Conservation (phyloP, 2,888 invertebrate species). For the Platycheirus albimanus region DNA sequence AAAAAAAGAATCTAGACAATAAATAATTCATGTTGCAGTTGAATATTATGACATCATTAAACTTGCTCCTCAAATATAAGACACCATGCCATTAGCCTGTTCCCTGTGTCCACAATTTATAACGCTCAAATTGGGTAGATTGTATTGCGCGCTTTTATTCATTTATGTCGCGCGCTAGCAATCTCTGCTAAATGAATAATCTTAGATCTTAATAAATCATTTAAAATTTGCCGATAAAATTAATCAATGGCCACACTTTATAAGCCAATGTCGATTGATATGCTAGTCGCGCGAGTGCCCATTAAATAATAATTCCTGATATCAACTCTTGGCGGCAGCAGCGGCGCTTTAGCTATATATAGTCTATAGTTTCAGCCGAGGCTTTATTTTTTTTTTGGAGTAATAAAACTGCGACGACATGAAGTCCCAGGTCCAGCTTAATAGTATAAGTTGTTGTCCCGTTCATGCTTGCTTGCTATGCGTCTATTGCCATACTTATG, state of each 20-base stretch:
- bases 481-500: slow-evolving; percentile 38
- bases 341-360: slow-evolving; percentile 37
- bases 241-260: slow-evolving; percentile 79
- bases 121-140: slow-evolving; percentile 3
- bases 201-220: slow-evolving; percentile 80
- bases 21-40: too few relatives aligned
- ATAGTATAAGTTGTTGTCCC: slow-evolving; percentile 44
- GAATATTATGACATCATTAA: slow-evolving; percentile 30
- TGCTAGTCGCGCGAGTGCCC: slow-evolving; percentile 66
- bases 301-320: slow-evolving; percentile 72
- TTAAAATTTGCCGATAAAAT: slow-evolving; percentile 79
- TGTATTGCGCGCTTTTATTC: neutral
- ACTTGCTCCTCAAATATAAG: neutral
- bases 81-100: neutral
- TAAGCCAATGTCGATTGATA: slow-evolving; percentile 76
- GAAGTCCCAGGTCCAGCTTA: slow-evolving; percentile 17
- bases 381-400: slow-evolving; percentile 1
- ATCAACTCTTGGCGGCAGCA: slow-evolving; percentile 34
- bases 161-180: slow-evolving; percentile 44
- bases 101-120: neutral
- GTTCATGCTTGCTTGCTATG: slow-evolving; percentile 27
- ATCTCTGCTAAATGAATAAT: slow-evolving; percentile 79
- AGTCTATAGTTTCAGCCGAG: slow-evolving; percentile 19
- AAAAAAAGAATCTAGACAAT: too few relatives aligned
- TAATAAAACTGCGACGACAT: neutral